phyloP scores from a whole-genome alignment of 2,113 vertebrate genomes.

The Athene noctua region DNA sequence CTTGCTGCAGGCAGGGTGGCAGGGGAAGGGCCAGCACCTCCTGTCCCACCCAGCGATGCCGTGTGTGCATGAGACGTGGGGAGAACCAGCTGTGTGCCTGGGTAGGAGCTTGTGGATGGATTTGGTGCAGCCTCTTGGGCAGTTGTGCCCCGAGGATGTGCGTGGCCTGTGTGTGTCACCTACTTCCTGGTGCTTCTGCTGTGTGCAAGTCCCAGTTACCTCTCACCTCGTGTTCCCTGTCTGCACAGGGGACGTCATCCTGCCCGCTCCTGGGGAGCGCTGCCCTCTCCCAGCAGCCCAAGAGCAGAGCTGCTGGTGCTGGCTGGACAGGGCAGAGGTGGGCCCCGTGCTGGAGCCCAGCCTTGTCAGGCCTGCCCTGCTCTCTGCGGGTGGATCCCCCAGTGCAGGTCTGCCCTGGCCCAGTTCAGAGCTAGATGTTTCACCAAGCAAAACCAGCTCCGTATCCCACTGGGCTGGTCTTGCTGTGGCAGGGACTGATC shows the following conservation, averaged over 20 bases:
- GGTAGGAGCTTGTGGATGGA: rapidly evolving
- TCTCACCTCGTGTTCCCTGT: rapidly evolving
- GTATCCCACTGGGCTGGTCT: background rate
- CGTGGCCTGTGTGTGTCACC: rapidly evolving
- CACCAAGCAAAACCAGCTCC: rapidly evolving
- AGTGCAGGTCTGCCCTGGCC: background rate
- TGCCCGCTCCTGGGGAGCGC: rapidly evolving
- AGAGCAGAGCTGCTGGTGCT: background rate
- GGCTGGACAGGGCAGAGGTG: background rate
- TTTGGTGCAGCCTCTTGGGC: background rate
- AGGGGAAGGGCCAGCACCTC: background rate
- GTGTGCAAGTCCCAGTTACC: background rate
- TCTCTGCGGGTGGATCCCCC: rapidly evolving
- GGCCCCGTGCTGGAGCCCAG: background rate
- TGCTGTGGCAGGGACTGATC: background rate
- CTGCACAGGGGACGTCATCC: rapidly evolving
- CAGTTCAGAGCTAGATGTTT: background rate
- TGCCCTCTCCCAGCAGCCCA: background rate
- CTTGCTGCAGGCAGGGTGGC: background rate
- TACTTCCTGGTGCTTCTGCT: background rate
- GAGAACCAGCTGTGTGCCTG: background rate
- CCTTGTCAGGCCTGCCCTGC: rapidly evolving
- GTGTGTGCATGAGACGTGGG: rapidly evolving
- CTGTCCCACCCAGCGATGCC: rapidly evolving
- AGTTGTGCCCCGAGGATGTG: background rate